Conservation (phyloP, 92 coral and sea anemone species). For the Virgularia gustaviana region DNA sequence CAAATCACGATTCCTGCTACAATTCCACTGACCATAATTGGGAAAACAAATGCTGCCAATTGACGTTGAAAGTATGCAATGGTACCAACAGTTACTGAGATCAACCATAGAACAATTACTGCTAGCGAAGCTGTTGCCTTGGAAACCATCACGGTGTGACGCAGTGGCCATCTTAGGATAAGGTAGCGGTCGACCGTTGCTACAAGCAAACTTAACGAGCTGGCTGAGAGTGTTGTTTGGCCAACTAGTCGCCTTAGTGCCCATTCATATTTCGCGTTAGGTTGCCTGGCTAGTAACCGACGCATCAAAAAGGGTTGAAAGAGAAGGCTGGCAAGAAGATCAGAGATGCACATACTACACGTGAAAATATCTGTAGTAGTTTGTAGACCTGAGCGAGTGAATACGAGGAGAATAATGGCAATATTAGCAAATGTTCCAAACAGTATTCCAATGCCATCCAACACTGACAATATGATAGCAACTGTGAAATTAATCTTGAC, state of each 20-base stretch:
- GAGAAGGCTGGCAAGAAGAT: conserved; percentile 32
- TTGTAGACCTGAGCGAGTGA: conserved; percentile 3
- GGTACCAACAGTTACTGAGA: conserved; percentile 6
- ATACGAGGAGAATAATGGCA: neutral
- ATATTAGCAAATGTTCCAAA: conserved; percentile 11
- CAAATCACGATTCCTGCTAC: neutral
- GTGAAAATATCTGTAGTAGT: conserved; percentile 20
- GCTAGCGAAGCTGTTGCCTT: neutral
- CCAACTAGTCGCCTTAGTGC: conserved; percentile 11
- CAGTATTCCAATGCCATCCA: conserved; percentile 9
- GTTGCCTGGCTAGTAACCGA: conserved; percentile 9
- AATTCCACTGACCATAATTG: neutral
- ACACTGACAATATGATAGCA: conserved; percentile 4
- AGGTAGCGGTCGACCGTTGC: conserved; percentile 19
- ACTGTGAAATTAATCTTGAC: conserved; percentile 25
- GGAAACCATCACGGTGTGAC: neutral
- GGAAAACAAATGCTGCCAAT: conserved; percentile 22
- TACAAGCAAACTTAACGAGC: conserved; percentile 1
- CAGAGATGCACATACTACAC: conserved; percentile 24
- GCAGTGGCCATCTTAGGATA: neutral
- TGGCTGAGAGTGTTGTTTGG: conserved; percentile 11
- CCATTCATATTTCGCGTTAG: conserved; percentile 13
- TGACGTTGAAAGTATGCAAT: conserved; percentile 7
- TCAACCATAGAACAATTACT: neutral
- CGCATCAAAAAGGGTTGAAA: conserved; percentile 28